Base-by-base conservation (phyloP, 2,797 vertebrate species). In the Enteromius afrohamiltoni region DNA sequence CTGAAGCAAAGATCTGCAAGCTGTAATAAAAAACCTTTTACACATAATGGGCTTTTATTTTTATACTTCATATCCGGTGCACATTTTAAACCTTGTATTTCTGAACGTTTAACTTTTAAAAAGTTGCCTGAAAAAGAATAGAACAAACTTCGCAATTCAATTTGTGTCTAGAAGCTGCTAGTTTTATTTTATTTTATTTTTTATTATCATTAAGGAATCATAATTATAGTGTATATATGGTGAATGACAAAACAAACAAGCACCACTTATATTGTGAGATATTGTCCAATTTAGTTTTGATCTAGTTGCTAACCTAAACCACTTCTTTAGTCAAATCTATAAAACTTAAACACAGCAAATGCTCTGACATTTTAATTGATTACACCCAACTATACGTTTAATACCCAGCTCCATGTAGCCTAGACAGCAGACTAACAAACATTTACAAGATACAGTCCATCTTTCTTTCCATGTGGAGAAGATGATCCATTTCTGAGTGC, bases 1-100 rank as follows among this genome's bases (percentile, higher is more conserved):
- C 68, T 21, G 68, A 60, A 71, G 26, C 51, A 34, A 47, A 73
- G 17, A 55, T 58, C 47, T 40, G 16, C 40, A 73, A 62, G 19
- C 55, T 45, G 26, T 64, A 73, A 81, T 81, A 71, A 73, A 81
- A 81, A 73, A 73, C 68, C 69, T 73, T 73, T 81, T 81, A 73
- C 79, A 47, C 19, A 62, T 81, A 73, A 81, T 81, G 37, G 73
- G 40, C 19, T 37, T 81, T 64, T 17, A 47, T 81, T 73, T 73
- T 7, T 49, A 21, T 49, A 49, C 40, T 47, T 73, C 3, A 10
- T 53, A 53, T 51, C 23, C 23, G 42, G 34, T 6, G 11, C 67
- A 80, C 26, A 64, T 40, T 45, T 31, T 23, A 69, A 80, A 53
- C 7, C n/a, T 16, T 23, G 8, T 7, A 47, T 73, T 73, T 71